A percentile compares a stretch with the other conserved stretches of the same genome.
phyloP scores from a whole-genome alignment of 2,888 invertebrate species.

The Timema podura region DNA sequence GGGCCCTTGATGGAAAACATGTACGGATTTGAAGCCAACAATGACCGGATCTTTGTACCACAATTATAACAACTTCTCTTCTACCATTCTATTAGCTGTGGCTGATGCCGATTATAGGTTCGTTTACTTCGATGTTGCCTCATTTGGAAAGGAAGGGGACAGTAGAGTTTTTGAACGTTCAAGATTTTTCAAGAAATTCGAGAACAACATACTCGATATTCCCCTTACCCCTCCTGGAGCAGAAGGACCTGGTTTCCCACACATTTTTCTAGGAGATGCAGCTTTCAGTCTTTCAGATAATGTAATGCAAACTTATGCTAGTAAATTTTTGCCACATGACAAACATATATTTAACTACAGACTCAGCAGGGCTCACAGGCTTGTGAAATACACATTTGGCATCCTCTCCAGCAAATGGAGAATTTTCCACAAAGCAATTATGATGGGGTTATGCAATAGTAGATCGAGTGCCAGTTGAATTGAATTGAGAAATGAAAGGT shows the following conservation, averaged over 20 bases:
- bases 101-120: not conserved
- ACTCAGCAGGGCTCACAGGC: not conserved
- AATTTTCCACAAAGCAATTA: not conserved
- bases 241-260: not conserved
- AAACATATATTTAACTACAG: not conserved
- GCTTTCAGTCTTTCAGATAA: not conserved
- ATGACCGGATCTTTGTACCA: not conserved
- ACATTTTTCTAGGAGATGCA: not conserved
- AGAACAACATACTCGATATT: not conserved
- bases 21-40: not conserved
- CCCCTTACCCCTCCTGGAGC: not conserved
- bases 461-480: too few relatives aligned
- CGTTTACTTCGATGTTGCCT: not conserved
- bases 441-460: too few relatives aligned
- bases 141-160: slow-evolving; percentile 2
- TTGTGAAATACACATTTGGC: not conserved
- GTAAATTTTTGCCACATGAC: not conserved
- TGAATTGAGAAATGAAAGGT: too few relatives aligned
- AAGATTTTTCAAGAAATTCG: not conserved
- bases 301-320: not conserved
- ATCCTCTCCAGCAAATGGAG: not conserved
- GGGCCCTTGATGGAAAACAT: not conserved
- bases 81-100: not conserved
- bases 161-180: not conserved
- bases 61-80: not conserved